These are phyloP conservation scores for Patella ulyssiponensis DNA, from an alignment of 2,888 invertebrate genomes.

Conservation along the genomic window DNA sequence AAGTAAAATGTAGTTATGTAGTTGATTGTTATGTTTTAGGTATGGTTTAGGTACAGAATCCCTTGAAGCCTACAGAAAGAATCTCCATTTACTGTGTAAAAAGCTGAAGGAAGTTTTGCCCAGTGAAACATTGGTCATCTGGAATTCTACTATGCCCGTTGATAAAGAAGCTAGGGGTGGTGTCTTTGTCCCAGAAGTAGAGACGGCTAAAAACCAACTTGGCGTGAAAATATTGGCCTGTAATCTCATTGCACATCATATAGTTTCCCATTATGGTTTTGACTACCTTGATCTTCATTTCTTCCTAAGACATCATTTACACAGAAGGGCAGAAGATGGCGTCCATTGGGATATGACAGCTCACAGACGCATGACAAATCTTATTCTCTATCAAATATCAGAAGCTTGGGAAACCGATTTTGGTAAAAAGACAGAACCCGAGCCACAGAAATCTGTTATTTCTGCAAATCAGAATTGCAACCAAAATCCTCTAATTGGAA, in stretches of 20 bases:
- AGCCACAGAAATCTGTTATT: neutral
- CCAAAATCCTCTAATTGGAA: neutral
- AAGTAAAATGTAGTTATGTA: no score
- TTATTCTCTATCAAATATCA: conserved; percentile 76
- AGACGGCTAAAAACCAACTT: conserved; percentile 71
- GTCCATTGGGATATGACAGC: conserved; percentile 74
- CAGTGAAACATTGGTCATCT: conserved; percentile 72
- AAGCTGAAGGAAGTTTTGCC: conserved; percentile 68
- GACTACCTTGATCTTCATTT: conserved; percentile 75
- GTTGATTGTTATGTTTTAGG: conserved; percentile 43
- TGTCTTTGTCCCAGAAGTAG: conserved; percentile 73
- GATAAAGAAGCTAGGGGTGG: conserved; percentile 72
- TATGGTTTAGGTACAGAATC: conserved; percentile 66
- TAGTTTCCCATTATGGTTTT: conserved; percentile 60
- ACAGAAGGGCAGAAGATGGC: conserved; percentile 73
- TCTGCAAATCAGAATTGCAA: neutral
- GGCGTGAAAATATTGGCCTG: conserved; percentile 75
- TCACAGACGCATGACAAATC: conserved; percentile 73
- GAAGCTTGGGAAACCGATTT: conserved; percentile 76
- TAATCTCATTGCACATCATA: conserved; percentile 72
- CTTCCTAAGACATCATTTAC: conserved; percentile 72
- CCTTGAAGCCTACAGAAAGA: conserved; percentile 71
- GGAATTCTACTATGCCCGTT: conserved; percentile 74
- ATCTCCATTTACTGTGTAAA: conserved; percentile 71
- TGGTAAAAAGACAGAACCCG: conserved; percentile 19